A percentile compares a stretch with the other conserved stretches of the same genome.
Conservation (phyloP, 2,113 vertebrate species). For the Carassius gibelio region DNA sequence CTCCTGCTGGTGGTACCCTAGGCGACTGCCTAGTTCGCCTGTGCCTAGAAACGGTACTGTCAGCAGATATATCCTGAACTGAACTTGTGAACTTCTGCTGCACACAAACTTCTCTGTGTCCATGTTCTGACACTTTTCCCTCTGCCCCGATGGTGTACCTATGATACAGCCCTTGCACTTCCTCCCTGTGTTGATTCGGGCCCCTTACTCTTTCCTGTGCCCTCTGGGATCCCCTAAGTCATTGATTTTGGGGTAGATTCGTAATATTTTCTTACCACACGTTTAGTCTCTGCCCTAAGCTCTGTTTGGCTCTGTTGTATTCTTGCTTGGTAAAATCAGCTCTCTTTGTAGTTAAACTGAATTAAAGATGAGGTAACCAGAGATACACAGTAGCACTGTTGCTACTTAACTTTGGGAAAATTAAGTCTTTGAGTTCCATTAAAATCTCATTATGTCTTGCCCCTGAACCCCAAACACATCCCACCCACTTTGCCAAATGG, state of each 20-base stretch:
- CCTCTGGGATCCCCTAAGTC: conserved; percentile 34
- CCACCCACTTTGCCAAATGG: conserved; percentile 16
- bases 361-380: conserved; percentile 37
- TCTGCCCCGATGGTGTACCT: conserved; percentile 37
- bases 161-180: conserved; percentile 27
- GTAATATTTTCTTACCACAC: conserved; percentile 6
- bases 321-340: background rate
- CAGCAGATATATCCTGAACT: background rate
- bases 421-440: conserved; percentile 33
- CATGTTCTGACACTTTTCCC: background rate
- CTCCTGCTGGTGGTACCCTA: no score
- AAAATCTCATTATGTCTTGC: conserved; percentile 40
- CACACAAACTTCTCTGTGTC: conserved; percentile 3
- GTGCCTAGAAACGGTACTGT: no score
- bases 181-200: conserved; percentile 36
- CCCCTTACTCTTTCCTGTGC: conserved; percentile 29
- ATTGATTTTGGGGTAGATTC: conserved; percentile 26
- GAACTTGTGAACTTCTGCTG: conserved; percentile 27
- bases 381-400: conserved; percentile 36
- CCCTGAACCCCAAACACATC: background rate
- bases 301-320: conserved; percentile 22
- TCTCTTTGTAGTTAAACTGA: conserved; percentile 22
- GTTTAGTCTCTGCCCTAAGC: conserved; percentile 8
- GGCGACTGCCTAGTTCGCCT: no score
- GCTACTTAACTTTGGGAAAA: conserved; percentile 5